Percentiles rank a stretch among this genome's conserved stretches.
These are phyloP conservation scores for Theodoxus fluviatilis DNA, from an alignment of 2,888 invertebrate genomes.

Conservation along the genomic window DNA sequence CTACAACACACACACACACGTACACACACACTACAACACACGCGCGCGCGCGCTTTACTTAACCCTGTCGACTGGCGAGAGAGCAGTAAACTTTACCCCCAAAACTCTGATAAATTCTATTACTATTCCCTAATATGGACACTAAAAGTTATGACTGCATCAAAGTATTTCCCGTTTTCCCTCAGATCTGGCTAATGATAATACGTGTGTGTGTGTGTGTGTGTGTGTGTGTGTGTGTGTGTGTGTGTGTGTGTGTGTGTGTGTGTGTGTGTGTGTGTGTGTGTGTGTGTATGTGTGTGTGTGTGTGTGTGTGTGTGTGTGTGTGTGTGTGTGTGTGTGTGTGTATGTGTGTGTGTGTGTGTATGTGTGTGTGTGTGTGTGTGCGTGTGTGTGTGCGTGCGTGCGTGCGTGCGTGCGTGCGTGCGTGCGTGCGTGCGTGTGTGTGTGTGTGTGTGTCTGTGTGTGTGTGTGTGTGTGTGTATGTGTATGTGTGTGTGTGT, in stretches of 20 bases:
- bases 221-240: background rate
- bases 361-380: background rate
- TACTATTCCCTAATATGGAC: background rate
- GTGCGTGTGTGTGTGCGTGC: background rate
- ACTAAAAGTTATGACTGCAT: background rate
- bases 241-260: background rate
- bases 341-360: too few species aligned
- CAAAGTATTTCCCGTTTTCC: background rate
- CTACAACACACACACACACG: background rate
- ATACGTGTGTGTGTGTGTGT: background rate
- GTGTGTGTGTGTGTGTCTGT: background rate
- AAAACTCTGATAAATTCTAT: background rate
- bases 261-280: background rate
- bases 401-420: background rate
- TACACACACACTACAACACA: background rate
- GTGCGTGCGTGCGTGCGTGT: background rate
- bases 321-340: background rate
- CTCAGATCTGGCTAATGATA: background rate
- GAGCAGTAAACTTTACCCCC: background rate
- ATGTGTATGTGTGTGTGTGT: constrained; percentile 2
- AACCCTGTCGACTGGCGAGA: background rate
- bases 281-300: constrained; percentile 1
- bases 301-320: background rate
- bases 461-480: constrained; percentile 8
- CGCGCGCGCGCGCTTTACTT: too few species aligned